Percentiles rank a stretch among this genome's conserved stretches.
Evolutionary conservation across 2,888 invertebrate species (phyloP).

Genomic region (Drosophila percnosoma): DNA sequence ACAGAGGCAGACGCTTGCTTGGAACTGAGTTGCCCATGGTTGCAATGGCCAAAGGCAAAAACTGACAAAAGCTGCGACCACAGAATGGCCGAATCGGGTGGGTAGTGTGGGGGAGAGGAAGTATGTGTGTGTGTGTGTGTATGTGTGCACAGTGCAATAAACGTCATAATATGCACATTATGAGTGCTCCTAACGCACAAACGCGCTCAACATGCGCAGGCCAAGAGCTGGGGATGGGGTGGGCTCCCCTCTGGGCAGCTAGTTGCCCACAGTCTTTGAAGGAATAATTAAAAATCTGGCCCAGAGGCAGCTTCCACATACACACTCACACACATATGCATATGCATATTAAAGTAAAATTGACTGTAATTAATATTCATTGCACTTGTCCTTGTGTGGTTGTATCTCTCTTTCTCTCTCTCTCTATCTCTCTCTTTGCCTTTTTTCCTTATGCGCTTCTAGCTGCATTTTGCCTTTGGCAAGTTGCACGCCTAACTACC

Average conservation of each 20-base stretch:
- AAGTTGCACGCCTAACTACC: constrained; percentile 47
- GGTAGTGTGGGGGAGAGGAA: neutral
- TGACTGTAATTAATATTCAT: constrained; percentile 66
- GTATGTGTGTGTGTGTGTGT: constrained; percentile 3
- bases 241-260: constrained; percentile 17
- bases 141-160: constrained; percentile 62
- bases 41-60: constrained; percentile 8
- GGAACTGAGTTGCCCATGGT: constrained; percentile 5
- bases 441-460: neutral
- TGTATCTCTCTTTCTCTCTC: no score
- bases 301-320: constrained; percentile 15
- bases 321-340: constrained; percentile 6
- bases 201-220: neutral
- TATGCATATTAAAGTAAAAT: constrained; percentile 44
- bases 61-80: constrained; percentile 1
- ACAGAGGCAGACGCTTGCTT: no score
- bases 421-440: neutral
- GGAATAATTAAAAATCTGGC: constrained; percentile 59
- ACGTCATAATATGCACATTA: constrained; percentile 61
- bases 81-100: neutral
- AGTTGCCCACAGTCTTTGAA: constrained; percentile 31
- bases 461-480: constrained; percentile 44
- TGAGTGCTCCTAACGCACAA: constrained; percentile 10
- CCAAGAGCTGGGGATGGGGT: neutral
- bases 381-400: constrained; percentile 25